Evolutionary conservation across 2,113 vertebrate species (phyloP).

Genomic region (Hypanus sabinus): DNA sequence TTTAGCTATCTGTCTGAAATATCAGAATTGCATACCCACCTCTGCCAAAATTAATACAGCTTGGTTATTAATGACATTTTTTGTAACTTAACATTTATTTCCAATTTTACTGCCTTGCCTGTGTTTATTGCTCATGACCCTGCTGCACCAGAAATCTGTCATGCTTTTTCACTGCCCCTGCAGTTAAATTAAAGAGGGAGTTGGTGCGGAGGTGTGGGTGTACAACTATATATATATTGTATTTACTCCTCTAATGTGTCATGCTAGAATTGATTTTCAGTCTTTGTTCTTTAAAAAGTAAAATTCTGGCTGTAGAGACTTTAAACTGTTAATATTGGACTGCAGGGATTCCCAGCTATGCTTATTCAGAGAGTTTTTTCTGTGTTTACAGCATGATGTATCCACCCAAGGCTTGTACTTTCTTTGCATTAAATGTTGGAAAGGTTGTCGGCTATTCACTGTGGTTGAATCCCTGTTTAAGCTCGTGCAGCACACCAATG

Average conservation of each 20-base stretch:
- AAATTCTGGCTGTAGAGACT: not conserved
- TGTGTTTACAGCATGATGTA: not conserved
- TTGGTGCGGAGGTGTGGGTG: not conserved
- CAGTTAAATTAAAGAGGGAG: not conserved
- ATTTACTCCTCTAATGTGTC: not conserved
- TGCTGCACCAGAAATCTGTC: slow-evolving; percentile 22
- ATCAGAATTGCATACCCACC: not conserved
- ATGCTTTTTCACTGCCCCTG: not conserved
- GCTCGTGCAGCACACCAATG: not conserved
- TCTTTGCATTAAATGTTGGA: not conserved
- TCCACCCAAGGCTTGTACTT: too few relatives aligned
- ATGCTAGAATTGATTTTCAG: not conserved
- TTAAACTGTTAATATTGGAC: not conserved
- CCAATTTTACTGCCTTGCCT: not conserved
- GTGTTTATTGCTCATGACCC: not conserved
- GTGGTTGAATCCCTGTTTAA: not conserved
- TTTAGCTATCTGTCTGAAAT: not conserved
- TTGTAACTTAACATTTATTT: not conserved
- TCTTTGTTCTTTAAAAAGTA: not conserved
- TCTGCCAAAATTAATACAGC: not conserved
- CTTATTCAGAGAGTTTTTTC: not conserved
- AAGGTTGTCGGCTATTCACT: not conserved
- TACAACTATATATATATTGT: not conserved
- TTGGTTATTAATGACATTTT: not conserved
- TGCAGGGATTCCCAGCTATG: not conserved